phyloP scores from a whole-genome alignment of 2,113 vertebrate species.

The Psephotus haematonotus region DNA sequence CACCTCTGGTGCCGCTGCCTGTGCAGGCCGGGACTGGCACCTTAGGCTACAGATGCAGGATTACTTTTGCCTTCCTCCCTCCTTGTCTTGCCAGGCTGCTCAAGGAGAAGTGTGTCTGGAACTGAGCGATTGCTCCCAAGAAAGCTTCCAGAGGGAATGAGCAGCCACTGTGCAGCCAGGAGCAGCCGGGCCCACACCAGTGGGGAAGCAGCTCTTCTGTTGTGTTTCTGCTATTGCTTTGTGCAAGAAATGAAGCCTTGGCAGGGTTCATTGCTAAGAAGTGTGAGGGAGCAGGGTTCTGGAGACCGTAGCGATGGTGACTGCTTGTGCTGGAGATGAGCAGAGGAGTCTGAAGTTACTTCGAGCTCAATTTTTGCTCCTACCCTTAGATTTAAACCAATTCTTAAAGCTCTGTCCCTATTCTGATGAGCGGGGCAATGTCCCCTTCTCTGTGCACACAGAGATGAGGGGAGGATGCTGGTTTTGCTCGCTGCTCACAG shows the following conservation, averaged over 20 bases:
- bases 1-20: background rate
- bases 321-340: background rate
- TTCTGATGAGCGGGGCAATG: background rate
- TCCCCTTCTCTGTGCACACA: background rate
- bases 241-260: background rate
- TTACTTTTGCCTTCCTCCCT: background rate
- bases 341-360: background rate
- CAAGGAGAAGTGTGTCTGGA: background rate
- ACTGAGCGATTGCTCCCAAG: background rate
- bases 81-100: background rate
- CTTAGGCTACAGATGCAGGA: background rate
- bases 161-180: background rate
- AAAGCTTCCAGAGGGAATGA: background rate
- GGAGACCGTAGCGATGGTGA: rapidly evolving
- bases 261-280: no score
- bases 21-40: background rate
- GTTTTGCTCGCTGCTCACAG: background rate
- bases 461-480: background rate
- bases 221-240: rapidly evolving
- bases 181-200: no score
- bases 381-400: background rate
- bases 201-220: background rate
- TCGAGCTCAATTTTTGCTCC: background rate
- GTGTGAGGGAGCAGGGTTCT: background rate
- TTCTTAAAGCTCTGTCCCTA: background rate